These are phyloP conservation scores for Molossus molossus DNA, from an alignment of 2,797 vertebrate species.

Conservation along the genomic window DNA sequence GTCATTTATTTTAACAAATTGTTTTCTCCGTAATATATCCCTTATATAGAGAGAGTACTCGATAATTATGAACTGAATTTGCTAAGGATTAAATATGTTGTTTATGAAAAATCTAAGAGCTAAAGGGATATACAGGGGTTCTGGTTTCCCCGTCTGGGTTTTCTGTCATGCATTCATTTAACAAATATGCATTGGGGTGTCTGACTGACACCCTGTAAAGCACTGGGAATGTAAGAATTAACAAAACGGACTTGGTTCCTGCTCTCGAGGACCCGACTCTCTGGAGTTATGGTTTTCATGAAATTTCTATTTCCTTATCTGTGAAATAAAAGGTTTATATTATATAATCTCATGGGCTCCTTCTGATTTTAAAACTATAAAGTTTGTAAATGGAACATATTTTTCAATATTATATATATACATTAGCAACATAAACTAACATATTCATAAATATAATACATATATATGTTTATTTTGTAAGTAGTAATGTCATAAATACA, in stretches of 20 bases:
- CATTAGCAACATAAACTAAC: not conserved
- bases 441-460: not conserved
- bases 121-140: not conserved
- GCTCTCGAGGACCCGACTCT: not conserved
- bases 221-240: not conserved
- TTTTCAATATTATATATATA: not conserved
- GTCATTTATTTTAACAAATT: not conserved
- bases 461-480: not conserved
- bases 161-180: not conserved
- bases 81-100: not conserved
- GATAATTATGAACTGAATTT: not conserved
- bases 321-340: constrained; percentile 2
- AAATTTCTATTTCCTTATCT: not conserved
- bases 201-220: not conserved
- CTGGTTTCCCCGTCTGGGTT: not conserved
- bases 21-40: not conserved
- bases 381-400: not conserved
- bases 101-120: not conserved
- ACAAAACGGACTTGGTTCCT: not conserved
- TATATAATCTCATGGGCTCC: not conserved
- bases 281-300: not conserved
- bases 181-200: not conserved
- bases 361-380: constrained; percentile 49
- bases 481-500: not conserved
- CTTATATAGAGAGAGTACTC: not conserved